Percentiles rank a stretch among this genome's conserved stretches.
These are phyloP conservation scores for Sebastes elongatus DNA, from an alignment of 2,797 vertebrate species.

Conservation along the genomic window DNA sequence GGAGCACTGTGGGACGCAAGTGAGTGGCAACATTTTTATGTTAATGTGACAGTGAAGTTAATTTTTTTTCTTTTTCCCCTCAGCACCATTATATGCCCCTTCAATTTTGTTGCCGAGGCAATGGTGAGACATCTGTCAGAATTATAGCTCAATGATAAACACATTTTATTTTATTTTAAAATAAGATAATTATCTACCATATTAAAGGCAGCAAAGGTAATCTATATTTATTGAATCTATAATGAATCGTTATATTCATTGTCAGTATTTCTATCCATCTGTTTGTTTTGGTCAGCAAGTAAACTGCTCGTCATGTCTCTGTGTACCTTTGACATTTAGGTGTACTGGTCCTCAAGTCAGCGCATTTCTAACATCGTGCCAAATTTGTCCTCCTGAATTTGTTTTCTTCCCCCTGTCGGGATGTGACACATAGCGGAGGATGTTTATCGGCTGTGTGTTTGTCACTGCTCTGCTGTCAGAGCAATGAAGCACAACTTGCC, in stretches of 20 bases:
- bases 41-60: neutral
- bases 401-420: constrained; percentile 46
- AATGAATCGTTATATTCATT: neutral
- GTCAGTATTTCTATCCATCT: neutral
- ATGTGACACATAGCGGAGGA: constrained; percentile 50
- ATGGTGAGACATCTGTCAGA: neutral
- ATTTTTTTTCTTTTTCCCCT: neutral
- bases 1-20: constrained; percentile 87
- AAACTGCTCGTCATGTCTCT: neutral
- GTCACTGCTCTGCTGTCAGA: constrained; percentile 66
- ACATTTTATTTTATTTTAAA: neutral
- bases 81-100: neutral
- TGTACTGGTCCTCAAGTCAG: neutral
- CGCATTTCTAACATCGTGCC: constrained; percentile 38
- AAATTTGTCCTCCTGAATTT: constrained; percentile 31
- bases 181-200: neutral
- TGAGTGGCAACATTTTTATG: constrained; percentile 71
- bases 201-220: neutral
- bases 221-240: neutral
- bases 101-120: neutral
- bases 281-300: neutral
- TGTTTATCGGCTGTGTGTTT: constrained; percentile 62
- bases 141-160: neutral
- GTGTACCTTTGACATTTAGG: neutral
- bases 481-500: constrained; percentile 53